Conservation (phyloP, 2,888 invertebrate species). For the Chloromyia formosa region DNA sequence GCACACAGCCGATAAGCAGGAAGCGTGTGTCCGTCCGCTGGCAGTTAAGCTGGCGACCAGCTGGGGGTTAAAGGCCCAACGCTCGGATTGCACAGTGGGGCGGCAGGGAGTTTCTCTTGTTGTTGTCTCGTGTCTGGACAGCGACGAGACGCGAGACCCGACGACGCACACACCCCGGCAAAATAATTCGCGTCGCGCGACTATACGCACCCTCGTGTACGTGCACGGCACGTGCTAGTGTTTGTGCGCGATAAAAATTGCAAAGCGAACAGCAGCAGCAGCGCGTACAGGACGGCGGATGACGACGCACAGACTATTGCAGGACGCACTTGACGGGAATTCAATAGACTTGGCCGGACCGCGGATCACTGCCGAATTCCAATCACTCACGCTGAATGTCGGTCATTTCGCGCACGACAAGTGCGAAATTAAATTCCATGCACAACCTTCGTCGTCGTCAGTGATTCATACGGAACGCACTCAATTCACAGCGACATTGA, state of each 20-base stretch:
- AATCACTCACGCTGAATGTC: too few species aligned
- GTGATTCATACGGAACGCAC: constrained; percentile 19
- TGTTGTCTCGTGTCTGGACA: constrained; percentile 35
- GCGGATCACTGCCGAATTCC: too few species aligned
- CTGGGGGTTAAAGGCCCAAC: constrained; percentile 32
- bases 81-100: constrained; percentile 1
- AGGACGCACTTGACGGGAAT: constrained; percentile 3
- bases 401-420: neutral
- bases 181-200: neutral
- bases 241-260: neutral
- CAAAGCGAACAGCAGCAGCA: neutral
- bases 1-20: too few species aligned
- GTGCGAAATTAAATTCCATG: neutral
- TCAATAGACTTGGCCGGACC: too few species aligned
- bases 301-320: neutral
- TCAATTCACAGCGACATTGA: constrained; percentile 12
- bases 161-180: constrained; percentile 29
- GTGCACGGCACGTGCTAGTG: constrained; percentile 1
- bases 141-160: constrained; percentile 19
- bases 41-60: constrained; percentile 7
- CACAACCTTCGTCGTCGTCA: constrained; percentile 20
- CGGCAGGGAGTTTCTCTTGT: constrained; percentile 16
- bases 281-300: neutral
- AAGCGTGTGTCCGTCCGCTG: neutral
- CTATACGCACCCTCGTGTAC: constrained; percentile 40